phyloP scores from a whole-genome alignment of 2,113 vertebrate genomes.

The Hiodon alosoides region DNA sequence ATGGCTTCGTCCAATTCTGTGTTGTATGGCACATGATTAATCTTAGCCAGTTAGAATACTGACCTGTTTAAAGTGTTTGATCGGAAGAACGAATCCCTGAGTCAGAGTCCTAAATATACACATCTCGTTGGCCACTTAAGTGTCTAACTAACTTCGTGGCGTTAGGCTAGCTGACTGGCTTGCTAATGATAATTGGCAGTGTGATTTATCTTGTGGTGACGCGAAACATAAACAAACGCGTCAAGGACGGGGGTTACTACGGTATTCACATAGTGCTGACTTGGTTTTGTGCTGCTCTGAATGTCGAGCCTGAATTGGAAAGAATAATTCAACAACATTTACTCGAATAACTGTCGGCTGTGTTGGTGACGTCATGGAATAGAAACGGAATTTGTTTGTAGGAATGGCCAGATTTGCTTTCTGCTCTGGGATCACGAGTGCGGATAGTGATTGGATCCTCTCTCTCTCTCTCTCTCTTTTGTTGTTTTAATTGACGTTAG shows the following conservation, averaged over 20 bases:
- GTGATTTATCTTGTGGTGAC: constrained; percentile 49
- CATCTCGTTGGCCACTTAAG: no score
- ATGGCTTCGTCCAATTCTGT: no score
- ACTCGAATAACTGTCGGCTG: neutral
- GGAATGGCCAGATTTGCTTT: neutral
- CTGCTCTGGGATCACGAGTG: neutral
- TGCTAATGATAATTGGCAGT: constrained; percentile 13
- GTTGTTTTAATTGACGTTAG: no score
- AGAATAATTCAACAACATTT: neutral
- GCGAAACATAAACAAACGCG: constrained; percentile 47
- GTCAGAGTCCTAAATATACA: no score
- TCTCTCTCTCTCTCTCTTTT: no score
- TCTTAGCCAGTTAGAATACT: neutral
- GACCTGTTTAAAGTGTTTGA: constrained; percentile 5
- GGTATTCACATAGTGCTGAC: neutral
- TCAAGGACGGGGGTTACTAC: constrained; percentile 7
- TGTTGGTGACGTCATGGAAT: neutral
- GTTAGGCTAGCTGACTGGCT: neutral
- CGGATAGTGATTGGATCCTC: neutral
- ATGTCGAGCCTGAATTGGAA: neutral
- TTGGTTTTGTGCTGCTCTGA: neutral
- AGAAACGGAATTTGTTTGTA: neutral
- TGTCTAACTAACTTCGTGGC: no score
- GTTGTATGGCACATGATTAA: no score
- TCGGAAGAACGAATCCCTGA: no score